Base-by-base conservation (phyloP, 1,140 invertebrate species). In the Chlorops oryzae region DNA sequence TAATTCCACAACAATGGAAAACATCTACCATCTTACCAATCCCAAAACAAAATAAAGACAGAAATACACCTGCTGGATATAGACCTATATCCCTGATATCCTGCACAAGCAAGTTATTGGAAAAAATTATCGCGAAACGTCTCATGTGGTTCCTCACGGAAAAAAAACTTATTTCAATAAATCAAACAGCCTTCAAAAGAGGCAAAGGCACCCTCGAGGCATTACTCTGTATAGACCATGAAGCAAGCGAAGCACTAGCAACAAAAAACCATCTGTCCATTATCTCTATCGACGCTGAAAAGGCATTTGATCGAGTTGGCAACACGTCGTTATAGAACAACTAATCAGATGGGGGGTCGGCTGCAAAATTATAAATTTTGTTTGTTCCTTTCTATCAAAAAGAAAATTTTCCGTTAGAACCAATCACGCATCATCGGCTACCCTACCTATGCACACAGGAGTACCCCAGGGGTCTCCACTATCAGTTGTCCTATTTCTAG, bases 1-100 rank as follows among this genome's bases (percentile, higher is more conserved):
- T n/a, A n/a, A 40, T 40, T 21, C 17, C 38, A 22, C 38, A 40
- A 18, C 38, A 40, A 40, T 40, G 38, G 38, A 38, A 38, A 38
- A 38, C 13, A 6, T n/a, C 6, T 13, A 5, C 20, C 20, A 13
- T 18, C 20, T n/a, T 40, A 40, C 38, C 38, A 7, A 40, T 40
- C 20, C 38, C 38, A 22, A 40, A 40, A 40, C 38, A 18, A 9
- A 40, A 40, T 40, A 40, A 40, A 13, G 18, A 18, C 9, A 40
- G 13, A 40, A 40, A 18, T 40, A 18, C n/a, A 9, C 20, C 38
- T 9, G 38, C 20, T 21, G 38, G 38, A 40, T 40, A 40, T 18
- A 40, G 38, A 40, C 38, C 17, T 18, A 40, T 40, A 40, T 40
- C 38, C 17, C 38, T 40, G 7, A 40, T 40, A 18, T 40, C 38